Evolutionary conservation across 2,888 invertebrate genomes (phyloP).

Genomic region (Panzeria rudis): DNA sequence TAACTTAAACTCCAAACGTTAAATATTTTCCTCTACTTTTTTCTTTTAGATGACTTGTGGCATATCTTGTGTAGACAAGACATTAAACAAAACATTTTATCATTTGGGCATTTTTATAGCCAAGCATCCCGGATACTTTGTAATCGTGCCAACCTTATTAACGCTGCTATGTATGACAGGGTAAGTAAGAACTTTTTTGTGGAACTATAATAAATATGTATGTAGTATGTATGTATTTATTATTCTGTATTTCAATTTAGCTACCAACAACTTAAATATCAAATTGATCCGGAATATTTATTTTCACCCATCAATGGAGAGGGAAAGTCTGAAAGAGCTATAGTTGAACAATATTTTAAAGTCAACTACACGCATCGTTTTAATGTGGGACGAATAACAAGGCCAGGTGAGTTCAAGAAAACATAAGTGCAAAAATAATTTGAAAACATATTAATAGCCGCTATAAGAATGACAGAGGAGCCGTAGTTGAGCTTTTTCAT

Average conservation of each 20-base stretch:
- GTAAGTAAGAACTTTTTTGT: conserved; percentile 75
- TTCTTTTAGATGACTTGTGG: conserved; percentile 88
- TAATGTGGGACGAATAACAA: conserved; percentile 93
- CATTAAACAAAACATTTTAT: conserved; percentile 92
- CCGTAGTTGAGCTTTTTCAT: conserved; percentile 14
- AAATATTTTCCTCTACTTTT: neutral
- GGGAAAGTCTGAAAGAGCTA: conserved; percentile 91
- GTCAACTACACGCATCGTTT: conserved; percentile 94
- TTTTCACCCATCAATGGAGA: conserved; percentile 95
- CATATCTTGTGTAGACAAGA: conserved; percentile 90
- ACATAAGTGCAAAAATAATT: neutral
- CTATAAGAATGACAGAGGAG: conserved; percentile 2
- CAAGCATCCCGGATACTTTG: conserved; percentile 93
- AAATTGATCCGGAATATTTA: conserved; percentile 96
- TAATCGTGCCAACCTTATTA: conserved; percentile 93
- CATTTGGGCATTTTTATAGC: conserved; percentile 92
- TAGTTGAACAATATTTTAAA: conserved; percentile 93
- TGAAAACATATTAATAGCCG: conserved; percentile 2
- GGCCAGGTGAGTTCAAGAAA: conserved; percentile 87
- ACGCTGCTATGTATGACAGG: conserved; percentile 93
- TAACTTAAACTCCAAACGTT: too few relatives aligned
- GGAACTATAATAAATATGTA: neutral
- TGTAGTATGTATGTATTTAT: neutral
- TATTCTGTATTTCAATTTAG: conserved; percentile 71
- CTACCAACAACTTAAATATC: conserved; percentile 93